phyloP scores from a whole-genome alignment of 2,888 invertebrate species.

The Colostygia pectinataria region DNA sequence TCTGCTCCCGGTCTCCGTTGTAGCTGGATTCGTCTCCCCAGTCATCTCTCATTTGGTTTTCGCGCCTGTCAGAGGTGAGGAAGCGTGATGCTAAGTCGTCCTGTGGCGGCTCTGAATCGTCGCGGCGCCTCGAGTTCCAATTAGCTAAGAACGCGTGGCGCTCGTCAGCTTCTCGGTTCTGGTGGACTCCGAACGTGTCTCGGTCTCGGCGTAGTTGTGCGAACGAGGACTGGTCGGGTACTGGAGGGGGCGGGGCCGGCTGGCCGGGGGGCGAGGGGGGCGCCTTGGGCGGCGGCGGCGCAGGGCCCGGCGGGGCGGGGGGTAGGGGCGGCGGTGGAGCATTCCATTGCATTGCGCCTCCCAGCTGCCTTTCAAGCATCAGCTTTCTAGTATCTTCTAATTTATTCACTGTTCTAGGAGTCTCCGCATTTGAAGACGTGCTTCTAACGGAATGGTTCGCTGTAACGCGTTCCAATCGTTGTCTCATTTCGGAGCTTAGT shows the following conservation, averaged over 20 bases:
- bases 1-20: conserved; percentile 59
- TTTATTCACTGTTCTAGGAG: conserved; percentile 89
- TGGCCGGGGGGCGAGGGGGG: conserved; percentile 84
- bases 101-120: conserved; percentile 64
- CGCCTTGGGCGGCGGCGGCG: conserved; percentile 85
- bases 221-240: conserved; percentile 82
- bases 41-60: conserved; percentile 60
- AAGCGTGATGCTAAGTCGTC: conserved; percentile 74
- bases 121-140: conserved; percentile 74
- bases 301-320: conserved; percentile 83
- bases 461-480: conserved; percentile 93
- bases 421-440: conserved; percentile 87
- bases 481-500: conserved; percentile 95
- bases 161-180: conserved; percentile 83
- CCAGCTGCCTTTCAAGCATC: conserved; percentile 92
- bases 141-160: conserved; percentile 79
- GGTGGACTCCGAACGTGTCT: conserved; percentile 89
- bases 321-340: conserved; percentile 86
- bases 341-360: conserved; percentile 85
- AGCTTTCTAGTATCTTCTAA: conserved; percentile 93
- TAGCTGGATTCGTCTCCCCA: conserved; percentile 76
- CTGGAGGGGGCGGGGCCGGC: conserved; percentile 83
- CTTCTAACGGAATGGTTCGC: conserved; percentile 94
- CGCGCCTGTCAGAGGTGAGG: conserved; percentile 67
- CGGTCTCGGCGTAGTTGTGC: conserved; percentile 87